Evolutionary conservation across 2,113 vertebrate genomes (phyloP).

Genomic region (Hyperopisus bebe): DNA sequence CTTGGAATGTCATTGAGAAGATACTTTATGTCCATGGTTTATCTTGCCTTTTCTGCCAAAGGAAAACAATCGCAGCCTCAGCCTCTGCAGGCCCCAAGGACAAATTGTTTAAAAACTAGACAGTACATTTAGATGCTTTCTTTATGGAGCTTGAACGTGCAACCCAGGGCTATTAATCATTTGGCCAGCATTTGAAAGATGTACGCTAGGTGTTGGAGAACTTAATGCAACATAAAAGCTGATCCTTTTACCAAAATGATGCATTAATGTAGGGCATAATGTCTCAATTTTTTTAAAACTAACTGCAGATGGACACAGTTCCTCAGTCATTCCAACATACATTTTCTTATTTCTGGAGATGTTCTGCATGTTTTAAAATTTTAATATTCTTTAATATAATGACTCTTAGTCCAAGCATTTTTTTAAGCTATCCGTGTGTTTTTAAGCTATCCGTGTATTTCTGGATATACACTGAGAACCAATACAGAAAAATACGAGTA

Average conservation of each 20-base stretch:
- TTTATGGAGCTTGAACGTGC: constrained; percentile 34
- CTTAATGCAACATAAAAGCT: constrained; percentile 15
- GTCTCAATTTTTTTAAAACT: constrained; percentile 32
- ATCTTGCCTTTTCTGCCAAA: constrained; percentile 18
- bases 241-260: constrained; percentile 26
- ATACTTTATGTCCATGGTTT: constrained; percentile 7
- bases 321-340: not conserved
- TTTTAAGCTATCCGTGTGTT: not conserved
- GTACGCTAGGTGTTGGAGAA: constrained; percentile 22
- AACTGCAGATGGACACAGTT: constrained; percentile 16
- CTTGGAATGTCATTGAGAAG: constrained; percentile 13
- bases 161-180: constrained; percentile 37
- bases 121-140: constrained; percentile 22
- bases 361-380: not conserved
- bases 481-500: not conserved
- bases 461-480: not conserved
- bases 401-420: not conserved
- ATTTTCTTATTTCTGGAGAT: not conserved
- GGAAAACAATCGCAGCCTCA: constrained; percentile 21
- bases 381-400: not conserved
- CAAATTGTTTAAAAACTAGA: constrained; percentile 31
- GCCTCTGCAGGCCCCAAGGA: constrained; percentile 27
- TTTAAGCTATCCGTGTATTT: not conserved
- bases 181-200: constrained; percentile 33
- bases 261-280: constrained; percentile 28